A percentile compares a stretch with the other conserved stretches of the same genome.
Conservation (phyloP, 2,797 vertebrate species). For the Pempheris klunzingeri region DNA sequence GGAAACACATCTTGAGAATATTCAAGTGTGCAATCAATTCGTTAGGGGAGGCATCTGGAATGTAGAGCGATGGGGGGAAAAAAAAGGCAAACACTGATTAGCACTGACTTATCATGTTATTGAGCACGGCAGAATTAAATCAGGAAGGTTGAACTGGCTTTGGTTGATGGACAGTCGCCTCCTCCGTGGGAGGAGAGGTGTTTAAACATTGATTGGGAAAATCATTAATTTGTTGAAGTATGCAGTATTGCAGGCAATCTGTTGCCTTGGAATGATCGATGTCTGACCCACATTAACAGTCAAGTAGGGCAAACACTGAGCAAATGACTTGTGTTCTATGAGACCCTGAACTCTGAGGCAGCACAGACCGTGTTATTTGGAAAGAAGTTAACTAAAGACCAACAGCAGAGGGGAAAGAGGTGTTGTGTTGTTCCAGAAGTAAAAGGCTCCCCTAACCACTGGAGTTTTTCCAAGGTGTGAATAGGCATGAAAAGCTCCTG, state of each 20-base stretch:
- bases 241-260: slow-evolving; percentile 64
- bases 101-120: slow-evolving; percentile 58
- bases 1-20: slow-evolving; percentile 66
- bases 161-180: slow-evolving; percentile 64
- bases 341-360: slow-evolving; percentile 29
- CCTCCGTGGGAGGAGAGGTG: slow-evolving; percentile 64
- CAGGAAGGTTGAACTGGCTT: slow-evolving; percentile 56
- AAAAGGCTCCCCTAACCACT: neutral
- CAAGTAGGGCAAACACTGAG: slow-evolving; percentile 45
- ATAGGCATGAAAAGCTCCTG: neutral
- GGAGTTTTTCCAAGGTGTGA: neutral
- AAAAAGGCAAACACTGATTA: slow-evolving; percentile 57
- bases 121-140: slow-evolving; percentile 60
- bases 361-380: slow-evolving; percentile 1
- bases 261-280: slow-evolving; percentile 69
- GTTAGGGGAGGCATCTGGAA: slow-evolving; percentile 61
- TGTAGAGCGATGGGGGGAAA: neutral
- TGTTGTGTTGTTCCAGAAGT: neutral
- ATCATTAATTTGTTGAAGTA: slow-evolving; percentile 76
- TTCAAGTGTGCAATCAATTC: slow-evolving; percentile 62
- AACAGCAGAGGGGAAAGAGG: neutral
- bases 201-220: slow-evolving; percentile 71
- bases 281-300: slow-evolving; percentile 69
- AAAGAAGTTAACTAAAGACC: slow-evolving; percentile 15
- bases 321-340: slow-evolving; percentile 7